phyloP scores from a whole-genome alignment of 2,113 vertebrate genomes.

The Malurus melanocephalus region DNA sequence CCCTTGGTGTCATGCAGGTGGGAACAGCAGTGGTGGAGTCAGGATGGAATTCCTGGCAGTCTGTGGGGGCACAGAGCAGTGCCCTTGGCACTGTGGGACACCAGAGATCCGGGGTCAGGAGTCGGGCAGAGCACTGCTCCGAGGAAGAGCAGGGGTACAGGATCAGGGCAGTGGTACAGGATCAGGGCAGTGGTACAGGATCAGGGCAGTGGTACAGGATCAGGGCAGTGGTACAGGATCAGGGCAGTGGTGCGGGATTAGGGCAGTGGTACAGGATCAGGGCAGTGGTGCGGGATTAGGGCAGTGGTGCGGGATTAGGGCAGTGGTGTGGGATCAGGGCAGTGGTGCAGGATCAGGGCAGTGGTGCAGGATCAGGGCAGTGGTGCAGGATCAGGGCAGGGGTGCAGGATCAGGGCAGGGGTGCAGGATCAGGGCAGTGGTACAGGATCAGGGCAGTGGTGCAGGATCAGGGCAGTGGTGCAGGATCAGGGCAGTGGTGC shows the following conservation, averaged over 20 bases:
- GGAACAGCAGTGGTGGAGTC: fast-evolving
- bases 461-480: too few relatives aligned
- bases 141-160: neutral
- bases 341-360: neutral
- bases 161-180: neutral
- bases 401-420: too few relatives aligned
- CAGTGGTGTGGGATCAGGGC: fast-evolving
- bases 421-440: neutral
- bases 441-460: neutral
- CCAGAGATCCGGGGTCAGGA: fast-evolving
- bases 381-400: too few relatives aligned
- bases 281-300: fast-evolving
- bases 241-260: fast-evolving
- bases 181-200: too few relatives aligned
- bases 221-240: neutral
- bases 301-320: fast-evolving
- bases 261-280: too few relatives aligned
- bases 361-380: too few relatives aligned
- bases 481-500: too few relatives aligned
- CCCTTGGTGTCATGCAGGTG: neutral
- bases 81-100: neutral
- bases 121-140: fast-evolving
- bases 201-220: too few relatives aligned
- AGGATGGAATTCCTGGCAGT: neutral
- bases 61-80: neutral